phyloP scores from a whole-genome alignment of 2,888 invertebrate genomes.

The Dasysyrphus albostriatus region DNA sequence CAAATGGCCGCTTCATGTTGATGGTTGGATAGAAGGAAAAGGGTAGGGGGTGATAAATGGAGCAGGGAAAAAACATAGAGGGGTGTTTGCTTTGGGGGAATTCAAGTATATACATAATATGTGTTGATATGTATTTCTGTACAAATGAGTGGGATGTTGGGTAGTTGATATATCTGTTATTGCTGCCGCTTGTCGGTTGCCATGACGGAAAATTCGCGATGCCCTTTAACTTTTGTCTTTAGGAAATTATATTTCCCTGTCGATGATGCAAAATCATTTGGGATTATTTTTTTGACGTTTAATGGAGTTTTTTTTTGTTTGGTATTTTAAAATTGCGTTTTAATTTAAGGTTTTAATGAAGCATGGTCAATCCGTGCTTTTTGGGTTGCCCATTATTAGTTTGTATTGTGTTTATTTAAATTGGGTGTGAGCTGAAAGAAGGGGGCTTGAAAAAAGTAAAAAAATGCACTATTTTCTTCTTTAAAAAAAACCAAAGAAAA shows the following conservation, averaged over 20 bases:
- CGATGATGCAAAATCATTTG: conserved; percentile 33
- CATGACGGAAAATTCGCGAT: conserved; percentile 55
- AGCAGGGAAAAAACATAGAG: neutral
- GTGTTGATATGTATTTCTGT: conserved; percentile 1
- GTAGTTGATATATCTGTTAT: neutral
- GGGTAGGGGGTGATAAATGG: neutral
- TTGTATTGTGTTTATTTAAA: neutral
- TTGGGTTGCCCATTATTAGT: neutral
- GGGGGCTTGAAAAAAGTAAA: neutral
- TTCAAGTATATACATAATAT: conserved; percentile 1
- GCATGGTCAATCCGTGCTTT: too few species aligned
- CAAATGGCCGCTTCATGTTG: conserved; percentile 57
- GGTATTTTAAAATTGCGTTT: conserved; percentile 45
- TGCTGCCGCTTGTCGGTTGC: conserved; percentile 21
- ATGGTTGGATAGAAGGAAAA: neutral
- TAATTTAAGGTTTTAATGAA: conserved; percentile 50
- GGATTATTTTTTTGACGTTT: conserved; percentile 35
- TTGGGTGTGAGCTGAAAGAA: neutral
- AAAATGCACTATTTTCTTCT: neutral
- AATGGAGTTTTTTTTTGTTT: conserved; percentile 37
- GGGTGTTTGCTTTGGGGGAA: neutral
- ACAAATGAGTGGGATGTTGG: conserved; percentile 16
- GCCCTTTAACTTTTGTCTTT: conserved; percentile 62
- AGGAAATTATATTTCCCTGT: conserved; percentile 42
- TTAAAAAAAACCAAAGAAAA: neutral